Conservation (phyloP, 2,888 invertebrate genomes). For the Cantharis flavilabris region DNA sequence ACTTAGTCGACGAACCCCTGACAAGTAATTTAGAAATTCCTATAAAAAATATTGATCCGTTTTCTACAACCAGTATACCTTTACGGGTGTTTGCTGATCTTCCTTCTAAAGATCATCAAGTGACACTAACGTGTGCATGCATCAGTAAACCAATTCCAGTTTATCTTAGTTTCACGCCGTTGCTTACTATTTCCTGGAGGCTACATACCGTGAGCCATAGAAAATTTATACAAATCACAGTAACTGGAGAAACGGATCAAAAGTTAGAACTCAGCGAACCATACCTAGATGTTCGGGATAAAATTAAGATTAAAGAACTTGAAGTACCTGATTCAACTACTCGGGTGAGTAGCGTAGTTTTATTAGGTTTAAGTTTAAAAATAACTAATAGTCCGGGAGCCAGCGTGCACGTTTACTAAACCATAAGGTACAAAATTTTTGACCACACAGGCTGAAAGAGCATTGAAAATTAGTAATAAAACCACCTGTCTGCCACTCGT, state of each 20-base stretch:
- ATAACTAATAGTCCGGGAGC: too few species aligned
- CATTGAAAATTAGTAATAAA: too few species aligned
- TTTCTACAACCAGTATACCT: constrained; percentile 44
- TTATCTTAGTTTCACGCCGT: constrained; percentile 79
- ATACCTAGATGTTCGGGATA: constrained; percentile 41
- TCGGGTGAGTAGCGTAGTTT: constrained; percentile 43
- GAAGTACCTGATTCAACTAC: constrained; percentile 45
- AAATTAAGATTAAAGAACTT: constrained; percentile 40
- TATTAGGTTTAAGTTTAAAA: neutral
- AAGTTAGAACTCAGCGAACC: constrained; percentile 43
- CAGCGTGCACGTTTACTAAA: too few species aligned
- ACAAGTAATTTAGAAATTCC: constrained; percentile 58
- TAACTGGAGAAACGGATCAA: constrained; percentile 61
- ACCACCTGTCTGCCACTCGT: too few species aligned
- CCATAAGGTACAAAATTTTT: too few species aligned
- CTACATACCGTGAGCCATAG: constrained; percentile 82
- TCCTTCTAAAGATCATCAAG: constrained; percentile 65
- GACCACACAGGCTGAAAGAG: too few species aligned
- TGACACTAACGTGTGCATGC: constrained; percentile 76
- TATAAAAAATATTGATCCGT: constrained; percentile 46
- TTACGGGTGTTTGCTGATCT: constrained; percentile 74
- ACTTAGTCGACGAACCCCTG: constrained; percentile 51
- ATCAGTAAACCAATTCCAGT: constrained; percentile 73
- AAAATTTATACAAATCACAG: constrained; percentile 82
- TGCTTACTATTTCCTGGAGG: constrained; percentile 78